phyloP scores from a whole-genome alignment of 2,797 vertebrate genomes.

The Philypnodon macrostomus region DNA sequence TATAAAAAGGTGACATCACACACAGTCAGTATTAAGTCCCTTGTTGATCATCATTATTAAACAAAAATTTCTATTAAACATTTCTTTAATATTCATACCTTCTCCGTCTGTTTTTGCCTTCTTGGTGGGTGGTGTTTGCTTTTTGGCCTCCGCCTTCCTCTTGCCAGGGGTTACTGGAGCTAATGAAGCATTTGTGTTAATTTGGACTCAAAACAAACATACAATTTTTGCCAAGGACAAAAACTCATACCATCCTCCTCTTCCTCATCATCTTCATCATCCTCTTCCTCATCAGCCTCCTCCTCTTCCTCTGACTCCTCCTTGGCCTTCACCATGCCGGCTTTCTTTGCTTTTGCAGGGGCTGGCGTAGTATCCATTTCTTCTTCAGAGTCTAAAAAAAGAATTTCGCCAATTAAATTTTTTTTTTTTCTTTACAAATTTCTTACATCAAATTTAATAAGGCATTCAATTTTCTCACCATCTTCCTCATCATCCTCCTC shows the following conservation, averaged over 20 bases:
- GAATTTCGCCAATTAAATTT: too few species aligned
- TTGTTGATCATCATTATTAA: conserved; percentile 72
- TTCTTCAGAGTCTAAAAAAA: conserved; percentile 84
- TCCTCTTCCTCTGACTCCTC: conserved; percentile 88
- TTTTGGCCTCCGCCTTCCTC: conserved; percentile 85
- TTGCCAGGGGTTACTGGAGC: conserved; percentile 82
- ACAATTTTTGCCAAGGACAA: too few species aligned
- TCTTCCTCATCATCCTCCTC: conserved; percentile 62
- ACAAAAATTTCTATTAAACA: not conserved
- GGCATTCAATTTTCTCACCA: too few species aligned
- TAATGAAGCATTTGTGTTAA: conserved; percentile 32
- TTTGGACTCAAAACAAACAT: not conserved
- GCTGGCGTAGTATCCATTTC: conserved; percentile 87
- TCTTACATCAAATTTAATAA: too few species aligned
- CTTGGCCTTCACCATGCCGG: conserved; percentile 82
- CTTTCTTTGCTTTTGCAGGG: conserved; percentile 83
- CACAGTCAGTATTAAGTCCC: conserved; percentile 89
- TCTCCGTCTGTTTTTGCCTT: conserved; percentile 85
- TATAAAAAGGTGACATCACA: conserved; percentile 60
- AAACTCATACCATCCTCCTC: conserved; percentile 66
- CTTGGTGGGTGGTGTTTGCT: conserved; percentile 86
- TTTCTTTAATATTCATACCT: conserved; percentile 52
- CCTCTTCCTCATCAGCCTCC: conserved; percentile 85
- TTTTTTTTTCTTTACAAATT: too few species aligned
- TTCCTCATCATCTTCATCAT: conserved; percentile 84